These are phyloP conservation scores for Siniperca chuatsi DNA, from an alignment of 2,113 vertebrate genomes.

Conservation along the genomic window DNA sequence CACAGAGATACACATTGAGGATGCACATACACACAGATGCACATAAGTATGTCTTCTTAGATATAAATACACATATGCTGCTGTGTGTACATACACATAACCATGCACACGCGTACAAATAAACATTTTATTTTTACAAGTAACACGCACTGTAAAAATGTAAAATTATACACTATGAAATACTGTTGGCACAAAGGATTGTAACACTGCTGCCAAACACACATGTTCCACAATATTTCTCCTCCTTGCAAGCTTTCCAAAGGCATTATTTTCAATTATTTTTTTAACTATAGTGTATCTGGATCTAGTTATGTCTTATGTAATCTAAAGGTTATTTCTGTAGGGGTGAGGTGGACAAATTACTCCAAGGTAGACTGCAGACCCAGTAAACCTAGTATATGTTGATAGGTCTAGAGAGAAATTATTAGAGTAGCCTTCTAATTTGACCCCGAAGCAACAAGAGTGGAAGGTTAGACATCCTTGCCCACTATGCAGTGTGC, in stretches of 20 bases:
- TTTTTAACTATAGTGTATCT: neutral
- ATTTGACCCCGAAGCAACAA: constrained; percentile 59
- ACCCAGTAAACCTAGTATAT: constrained; percentile 3
- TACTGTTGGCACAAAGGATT: neutral
- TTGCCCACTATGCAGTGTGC: constrained; percentile 28
- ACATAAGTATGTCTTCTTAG: neutral
- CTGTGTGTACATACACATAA: neutral
- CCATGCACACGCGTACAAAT: neutral
- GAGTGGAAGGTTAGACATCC: constrained; percentile 66
- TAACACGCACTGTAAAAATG: neutral
- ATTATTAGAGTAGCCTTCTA: constrained; percentile 44
- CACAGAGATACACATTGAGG: neutral
- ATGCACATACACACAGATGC: neutral
- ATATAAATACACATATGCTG: neutral
- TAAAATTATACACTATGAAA: neutral
- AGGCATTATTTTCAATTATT: neutral
- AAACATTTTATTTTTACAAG: neutral
- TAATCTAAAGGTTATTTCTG: constrained; percentile 23
- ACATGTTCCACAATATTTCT: constrained; percentile 23
- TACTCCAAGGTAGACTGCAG: constrained; percentile 6
- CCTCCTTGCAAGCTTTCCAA: neutral
- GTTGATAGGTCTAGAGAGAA: constrained; percentile 27
- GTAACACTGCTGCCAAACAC: constrained; percentile 1
- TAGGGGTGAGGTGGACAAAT: constrained; percentile 16
- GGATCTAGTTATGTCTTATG: constrained; percentile 20